Base-by-base conservation (phyloP, 2,797 vertebrate species). In the Sebastes hopkinsi region DNA sequence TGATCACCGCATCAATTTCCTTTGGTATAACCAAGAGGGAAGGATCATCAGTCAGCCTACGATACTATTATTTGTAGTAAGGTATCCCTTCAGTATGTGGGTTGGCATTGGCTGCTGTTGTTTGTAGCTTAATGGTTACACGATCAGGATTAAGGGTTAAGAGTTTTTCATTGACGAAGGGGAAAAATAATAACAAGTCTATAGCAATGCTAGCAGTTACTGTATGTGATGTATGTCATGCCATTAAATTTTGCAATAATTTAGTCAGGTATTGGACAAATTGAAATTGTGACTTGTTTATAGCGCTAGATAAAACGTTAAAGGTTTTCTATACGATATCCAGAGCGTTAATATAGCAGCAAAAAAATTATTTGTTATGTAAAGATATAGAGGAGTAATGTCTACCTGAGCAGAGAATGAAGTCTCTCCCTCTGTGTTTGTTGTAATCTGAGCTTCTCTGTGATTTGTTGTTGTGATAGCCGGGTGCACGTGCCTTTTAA, bases 1-100 rank as follows among this genome's bases (percentile, higher is more conserved):
- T 85, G 34, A 79, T 71, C n/a, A 8, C 54, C 52, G 60, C 65
- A 73, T 66, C 59, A 72, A 4, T 72, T 87, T 72, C 6, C 55
- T 81, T 30, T 84, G 81, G 34, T 75, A n/a, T 22, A 46, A 72
- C 50, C 16, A 54, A 34, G 74, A 36, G 25, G 50, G 22, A 58
- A 75, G 23, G 22, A 52, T 54, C 46, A 68, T 42, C 12, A 14
- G 29, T 81, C 46, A 61, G 20, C 14, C 20, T 36, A 14, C 6
- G 18, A 5, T 76, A 29, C 38, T 18, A 13, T n/a, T 82, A 5
- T 55, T 74, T 76, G 36, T 3, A 60, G 46, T 23, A 23, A 69
- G 64, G 55, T 65, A 67, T 36, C n/a, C 22, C 20, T 59, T 58
- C 38, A 77, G 16, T 54, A 7, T 68, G 18, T 69, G 27, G n/a